Evolutionary conservation across 2,113 vertebrate genomes (phyloP), one percentile per base, ranked within the genome.

Genomic region (Nesospiza acunhae): DNA sequence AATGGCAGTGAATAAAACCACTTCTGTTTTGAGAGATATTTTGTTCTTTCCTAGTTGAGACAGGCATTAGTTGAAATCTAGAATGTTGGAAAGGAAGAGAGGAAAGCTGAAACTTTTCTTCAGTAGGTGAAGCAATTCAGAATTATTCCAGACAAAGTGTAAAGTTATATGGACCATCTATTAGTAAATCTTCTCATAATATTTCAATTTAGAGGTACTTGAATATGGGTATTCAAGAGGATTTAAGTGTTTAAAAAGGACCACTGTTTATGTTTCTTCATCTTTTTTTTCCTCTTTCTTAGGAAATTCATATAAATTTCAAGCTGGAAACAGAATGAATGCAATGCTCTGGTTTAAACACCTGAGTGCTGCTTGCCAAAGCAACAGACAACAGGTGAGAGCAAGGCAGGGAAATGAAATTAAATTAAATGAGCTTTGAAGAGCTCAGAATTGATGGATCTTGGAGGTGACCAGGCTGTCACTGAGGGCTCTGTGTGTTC

Each of bases 261-360:
- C 15, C 44, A 47, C 7, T 52, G 21, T 64, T 87, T n/a, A 27
- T 53, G 39, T 81, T 58, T 50, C 15, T 84, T 70, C 55, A 67
- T 69, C 42, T 11, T 91, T 88, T n/a, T 77, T n/a, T 77, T 26
- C 7, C 70, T 67, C 18, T 90, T 95, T 96, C 62, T 94, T 95
- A 99, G 99, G 99, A 97, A 99, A 99, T 97, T 99, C 99, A 0
- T 99, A 99, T 92, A 99, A 99, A 97, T 99, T 99, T 97, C 99
- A 99, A 97, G 99, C 99, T 87, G 99, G 99, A 87, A 99, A 98
- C 97, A 98, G 98, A 96, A 99, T 98, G 98, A 99, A 99, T 14
- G 99, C 99, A 26, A 97, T 98, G 98, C 98, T 99, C n/a, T 99
- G 99, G 99, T 99, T 99, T 95, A 99, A 99, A 97, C 99, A 99